Conservation (phyloP, 2,797 vertebrate species). For the Pseudocheirus occidentalis region DNA sequence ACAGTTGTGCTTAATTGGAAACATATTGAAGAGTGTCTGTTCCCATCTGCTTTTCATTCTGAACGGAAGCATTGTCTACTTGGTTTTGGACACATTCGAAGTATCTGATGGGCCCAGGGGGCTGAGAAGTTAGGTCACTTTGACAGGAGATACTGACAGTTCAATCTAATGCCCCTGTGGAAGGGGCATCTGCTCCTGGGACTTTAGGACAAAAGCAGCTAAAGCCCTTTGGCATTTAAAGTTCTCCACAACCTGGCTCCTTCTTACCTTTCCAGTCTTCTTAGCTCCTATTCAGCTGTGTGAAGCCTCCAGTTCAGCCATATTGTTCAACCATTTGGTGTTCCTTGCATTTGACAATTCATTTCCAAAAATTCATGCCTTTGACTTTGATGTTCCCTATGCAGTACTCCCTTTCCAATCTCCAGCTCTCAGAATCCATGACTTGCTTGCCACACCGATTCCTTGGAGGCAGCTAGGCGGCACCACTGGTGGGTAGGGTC, state of each 20-base stretch:
- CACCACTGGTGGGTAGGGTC: not conserved
- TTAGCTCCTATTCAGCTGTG: not conserved
- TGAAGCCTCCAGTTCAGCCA: not conserved
- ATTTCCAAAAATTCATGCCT: not conserved
- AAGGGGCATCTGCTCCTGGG: not conserved
- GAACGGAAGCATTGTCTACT: not conserved
- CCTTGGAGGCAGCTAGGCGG: not conserved
- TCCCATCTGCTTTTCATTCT: not conserved
- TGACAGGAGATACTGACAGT: not conserved
- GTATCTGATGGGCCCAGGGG: not conserved
- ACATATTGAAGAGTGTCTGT: not conserved
- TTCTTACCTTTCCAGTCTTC: not conserved
- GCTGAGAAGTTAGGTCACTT: not conserved
- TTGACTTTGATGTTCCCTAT: not conserved
- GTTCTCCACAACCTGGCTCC: not conserved
- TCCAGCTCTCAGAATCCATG: not conserved
- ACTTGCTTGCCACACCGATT: not conserved
- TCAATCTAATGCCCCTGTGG: not conserved
- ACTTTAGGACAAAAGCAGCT: not conserved
- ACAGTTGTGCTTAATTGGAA: not conserved
- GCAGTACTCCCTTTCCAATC: not conserved
- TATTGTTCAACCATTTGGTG: not conserved
- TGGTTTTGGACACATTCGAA: not conserved
- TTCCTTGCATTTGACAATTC: not conserved
- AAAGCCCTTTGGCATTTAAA: not conserved